Evolutionary conservation across 1,140 invertebrate species (phyloP).

Genomic region (Trachymyrmex cornetzi): DNA sequence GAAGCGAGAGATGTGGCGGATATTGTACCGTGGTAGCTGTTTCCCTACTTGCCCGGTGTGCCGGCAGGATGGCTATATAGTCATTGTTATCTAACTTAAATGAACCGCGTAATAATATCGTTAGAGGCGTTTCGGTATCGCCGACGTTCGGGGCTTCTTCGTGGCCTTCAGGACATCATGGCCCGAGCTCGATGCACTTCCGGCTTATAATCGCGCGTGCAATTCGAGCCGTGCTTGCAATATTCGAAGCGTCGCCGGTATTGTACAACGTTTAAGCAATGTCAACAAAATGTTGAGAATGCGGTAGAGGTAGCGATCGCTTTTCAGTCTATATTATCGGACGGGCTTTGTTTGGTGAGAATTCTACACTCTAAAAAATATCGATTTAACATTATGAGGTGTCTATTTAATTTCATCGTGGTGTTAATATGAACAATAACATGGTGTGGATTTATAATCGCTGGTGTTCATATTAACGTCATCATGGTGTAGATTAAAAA

Average conservation of each 20-base stretch:
- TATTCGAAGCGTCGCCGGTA: conserved; percentile 8
- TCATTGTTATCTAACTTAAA: conserved; percentile 86
- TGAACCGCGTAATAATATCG: conserved; percentile 85
- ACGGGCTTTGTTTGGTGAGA: not conserved
- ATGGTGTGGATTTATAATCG: too few species aligned
- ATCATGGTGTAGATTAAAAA: too few species aligned
- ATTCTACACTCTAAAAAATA: not conserved
- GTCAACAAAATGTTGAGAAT: not conserved
- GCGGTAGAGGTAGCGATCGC: not conserved
- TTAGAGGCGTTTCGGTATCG: conserved; percentile 81
- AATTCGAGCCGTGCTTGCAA: conserved; percentile 1
- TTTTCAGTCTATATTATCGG: not conserved
- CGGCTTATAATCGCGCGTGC: conserved; percentile 29
- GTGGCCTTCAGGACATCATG: conserved; percentile 25
- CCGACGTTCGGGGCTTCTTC: conserved; percentile 56
- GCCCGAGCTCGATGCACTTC: not conserved
- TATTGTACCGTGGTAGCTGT: conserved; percentile 80
- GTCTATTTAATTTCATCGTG: too few species aligned
- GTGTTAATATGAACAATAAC: too few species aligned
- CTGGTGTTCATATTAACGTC: too few species aligned
- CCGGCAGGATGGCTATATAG: conserved; percentile 73
- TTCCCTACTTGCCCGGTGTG: conserved; percentile 63
- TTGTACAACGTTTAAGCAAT: not conserved
- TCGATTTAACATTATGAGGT: too few species aligned
- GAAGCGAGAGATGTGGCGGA: conserved; percentile 84